Percentiles rank a stretch among this genome's conserved stretches.
Evolutionary conservation across 2,797 vertebrate genomes (phyloP).

Genomic region (Chloroceryle inda): DNA sequence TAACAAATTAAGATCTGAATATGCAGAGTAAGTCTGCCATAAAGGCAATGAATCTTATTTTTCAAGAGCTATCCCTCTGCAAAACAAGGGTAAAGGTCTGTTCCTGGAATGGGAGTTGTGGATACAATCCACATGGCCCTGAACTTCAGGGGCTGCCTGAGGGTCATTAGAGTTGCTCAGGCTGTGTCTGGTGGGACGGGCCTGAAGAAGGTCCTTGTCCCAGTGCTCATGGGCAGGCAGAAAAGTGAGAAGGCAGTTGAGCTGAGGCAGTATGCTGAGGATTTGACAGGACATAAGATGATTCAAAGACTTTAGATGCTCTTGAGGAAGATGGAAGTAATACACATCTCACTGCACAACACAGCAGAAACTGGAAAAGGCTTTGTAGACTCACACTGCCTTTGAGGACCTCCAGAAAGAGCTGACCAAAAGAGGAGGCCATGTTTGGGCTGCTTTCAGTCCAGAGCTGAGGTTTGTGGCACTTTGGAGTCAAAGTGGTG

Average conservation of each 20-base stretch:
- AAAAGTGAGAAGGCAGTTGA: not conserved
- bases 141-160: not conserved
- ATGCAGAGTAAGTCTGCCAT: not conserved
- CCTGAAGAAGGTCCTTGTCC: not conserved
- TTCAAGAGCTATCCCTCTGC: not conserved
- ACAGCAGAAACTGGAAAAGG: not conserved
- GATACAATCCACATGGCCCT: not conserved
- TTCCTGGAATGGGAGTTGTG: fast-evolving
- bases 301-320: not conserved
- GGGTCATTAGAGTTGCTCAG: not conserved
- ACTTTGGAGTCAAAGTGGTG: fast-evolving
- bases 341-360: not conserved
- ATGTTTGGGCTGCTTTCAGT: fast-evolving
- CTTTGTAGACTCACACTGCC: not conserved
- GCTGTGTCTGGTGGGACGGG: not conserved
- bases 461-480: fast-evolving
- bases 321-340: not conserved
- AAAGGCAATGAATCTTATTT: not conserved
- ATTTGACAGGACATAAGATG: not conserved
- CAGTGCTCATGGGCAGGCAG: fast-evolving
- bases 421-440: not conserved
- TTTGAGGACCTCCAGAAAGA: not conserved
- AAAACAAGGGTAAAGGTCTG: not conserved
- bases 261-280: fast-evolving
- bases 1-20: not conserved